A percentile compares a stretch with the other conserved stretches of the same genome.
Conservation (phyloP, 2,797 vertebrate species). For the Sebastes taczanowskii region DNA sequence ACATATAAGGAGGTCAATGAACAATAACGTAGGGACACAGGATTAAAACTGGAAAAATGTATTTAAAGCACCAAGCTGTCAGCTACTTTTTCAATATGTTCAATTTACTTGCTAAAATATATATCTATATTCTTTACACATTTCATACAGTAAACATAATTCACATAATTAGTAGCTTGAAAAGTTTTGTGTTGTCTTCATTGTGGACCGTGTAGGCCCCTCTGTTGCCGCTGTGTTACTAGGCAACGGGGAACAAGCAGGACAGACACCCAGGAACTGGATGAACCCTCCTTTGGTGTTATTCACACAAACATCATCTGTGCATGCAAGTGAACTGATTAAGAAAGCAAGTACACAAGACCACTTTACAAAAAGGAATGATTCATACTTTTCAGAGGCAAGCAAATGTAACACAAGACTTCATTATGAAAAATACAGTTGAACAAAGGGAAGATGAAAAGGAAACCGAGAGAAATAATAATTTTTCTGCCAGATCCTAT, state of each 20-base stretch:
- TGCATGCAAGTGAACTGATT: background rate
- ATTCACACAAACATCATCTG: background rate
- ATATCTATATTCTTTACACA: too few species aligned
- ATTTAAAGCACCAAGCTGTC: too few species aligned
- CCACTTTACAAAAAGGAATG: background rate
- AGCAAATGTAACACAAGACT: conserved; percentile 53
- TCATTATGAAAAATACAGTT: conserved; percentile 63
- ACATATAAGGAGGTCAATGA: too few species aligned
- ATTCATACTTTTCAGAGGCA: conserved; percentile 41
- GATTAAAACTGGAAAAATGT: too few species aligned
- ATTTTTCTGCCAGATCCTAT: conserved; percentile 78
- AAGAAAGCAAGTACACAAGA: conserved; percentile 12
- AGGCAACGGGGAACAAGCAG: background rate
- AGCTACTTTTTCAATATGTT: background rate
- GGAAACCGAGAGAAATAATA: conserved; percentile 60
- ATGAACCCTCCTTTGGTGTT: background rate
- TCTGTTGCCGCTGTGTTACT: background rate
- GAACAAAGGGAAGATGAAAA: conserved; percentile 62
- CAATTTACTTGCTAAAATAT: background rate
- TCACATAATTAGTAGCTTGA: background rate
- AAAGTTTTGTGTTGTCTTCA: background rate
- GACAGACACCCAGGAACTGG: conserved; percentile 3
- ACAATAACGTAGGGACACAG: too few species aligned
- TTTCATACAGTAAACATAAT: background rate
- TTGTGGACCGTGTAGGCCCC: background rate